Base-by-base conservation (phyloP, 2,797 vertebrate species). In the Onychomys arenicola region DNA sequence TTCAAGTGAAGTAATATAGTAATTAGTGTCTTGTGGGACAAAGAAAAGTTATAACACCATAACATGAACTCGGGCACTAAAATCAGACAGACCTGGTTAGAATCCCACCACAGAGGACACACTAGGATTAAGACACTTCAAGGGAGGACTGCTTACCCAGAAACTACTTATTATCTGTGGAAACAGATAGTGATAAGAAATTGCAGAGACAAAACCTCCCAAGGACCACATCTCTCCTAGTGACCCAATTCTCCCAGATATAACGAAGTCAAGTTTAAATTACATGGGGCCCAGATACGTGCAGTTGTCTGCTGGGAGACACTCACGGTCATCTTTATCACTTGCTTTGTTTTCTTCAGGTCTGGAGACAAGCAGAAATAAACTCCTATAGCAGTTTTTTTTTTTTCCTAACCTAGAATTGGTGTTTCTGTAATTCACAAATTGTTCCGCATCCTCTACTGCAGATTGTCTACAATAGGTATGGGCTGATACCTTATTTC, bases 301-400 rank as follows among this genome's bases (percentile, higher is more conserved):
- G 37, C 32, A 65, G 34, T 3, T 73, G 65, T 82, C 17, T 81
- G 23, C 37, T 71, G 61, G 91, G 55, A 78, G 46, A 32, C 2
- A 21, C 37, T 69, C 13, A 27, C 10, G 34, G 29, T 88, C 57
- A n/a, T 27, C 27, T 19, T 8, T 90, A n/a, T 65, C 16, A 49
- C 21, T 40, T 61, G 27, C 63, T 12, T 69, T 73, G 75, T 40
- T n/a, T 67, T 61, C 29, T 76, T 78, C 49, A 89, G 34, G 46
- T 55, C 29, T 37, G 40, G 91, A 16, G 93, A 76, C 55, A 78
- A 96, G 37, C 40, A 90, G 29, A 88, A 88, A 75, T 37, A 67
- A 80, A 17, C 29, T 92, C 84, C 27, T 8, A 80, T 32, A 46
- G 25, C 40, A 86, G 8, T 3, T 1, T n/a, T 67, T 49, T 16